Evolutionary conservation across 92 coral and sea anemone species (phyloP).

Genomic region (Desmophyllum pertusum): DNA sequence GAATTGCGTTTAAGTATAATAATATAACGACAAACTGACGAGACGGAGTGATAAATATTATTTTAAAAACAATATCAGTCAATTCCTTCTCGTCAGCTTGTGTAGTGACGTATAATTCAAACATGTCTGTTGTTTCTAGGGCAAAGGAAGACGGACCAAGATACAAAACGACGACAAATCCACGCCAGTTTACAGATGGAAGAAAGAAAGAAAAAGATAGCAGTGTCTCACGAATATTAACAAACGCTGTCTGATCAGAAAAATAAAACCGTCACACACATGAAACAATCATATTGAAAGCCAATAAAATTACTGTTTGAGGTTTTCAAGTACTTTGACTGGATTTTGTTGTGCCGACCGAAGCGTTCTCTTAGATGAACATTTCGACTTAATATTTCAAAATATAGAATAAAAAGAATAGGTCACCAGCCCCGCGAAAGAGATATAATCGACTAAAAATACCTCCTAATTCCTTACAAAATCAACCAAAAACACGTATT

Average conservation of each 20-base stretch:
- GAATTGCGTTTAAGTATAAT: too few species aligned
- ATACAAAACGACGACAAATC: slow-evolving; percentile 59
- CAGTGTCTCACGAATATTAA: neutral
- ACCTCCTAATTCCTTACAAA: too few species aligned
- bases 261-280: neutral
- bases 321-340: neutral
- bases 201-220: slow-evolving; percentile 81
- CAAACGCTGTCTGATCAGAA: neutral
- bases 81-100: neutral
- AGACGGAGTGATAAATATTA: too few species aligned
- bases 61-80: too few species aligned
- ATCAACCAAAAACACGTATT: too few species aligned
- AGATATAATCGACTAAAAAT: too few species aligned
- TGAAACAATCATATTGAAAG: too few species aligned
- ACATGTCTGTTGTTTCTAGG: slow-evolving; percentile 38
- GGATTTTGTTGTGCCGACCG: neutral
- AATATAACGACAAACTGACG: too few species aligned
- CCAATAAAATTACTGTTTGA: neutral
- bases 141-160: slow-evolving; percentile 83
- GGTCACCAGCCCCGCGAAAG: too few species aligned
- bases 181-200: slow-evolving; percentile 86
- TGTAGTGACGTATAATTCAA: too few species aligned
- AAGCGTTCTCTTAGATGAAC: neutral
- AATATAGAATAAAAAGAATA: too few species aligned
- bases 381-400: too few species aligned